Evolutionary conservation across 2,113 vertebrate genomes (phyloP).

Genomic region (Esox niger): DNA sequence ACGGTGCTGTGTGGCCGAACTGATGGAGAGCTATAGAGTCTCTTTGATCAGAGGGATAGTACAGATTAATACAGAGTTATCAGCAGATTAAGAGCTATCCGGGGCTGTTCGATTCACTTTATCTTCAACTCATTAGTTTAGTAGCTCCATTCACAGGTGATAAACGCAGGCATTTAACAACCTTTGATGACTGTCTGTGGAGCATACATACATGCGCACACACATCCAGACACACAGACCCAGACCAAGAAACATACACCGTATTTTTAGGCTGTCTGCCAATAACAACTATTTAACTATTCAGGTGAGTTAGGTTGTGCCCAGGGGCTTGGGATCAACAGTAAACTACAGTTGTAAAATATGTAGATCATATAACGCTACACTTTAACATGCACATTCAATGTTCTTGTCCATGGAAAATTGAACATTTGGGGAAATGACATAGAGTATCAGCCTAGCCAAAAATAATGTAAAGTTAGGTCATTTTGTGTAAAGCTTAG

Average conservation of each 20-base stretch:
- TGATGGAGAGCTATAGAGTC: constrained; percentile 32
- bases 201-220: neutral
- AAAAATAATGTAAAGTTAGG: neutral
- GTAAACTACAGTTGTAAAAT: constrained; percentile 28
- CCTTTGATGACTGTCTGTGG: neutral
- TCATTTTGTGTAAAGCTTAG: neutral
- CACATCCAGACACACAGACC: neutral
- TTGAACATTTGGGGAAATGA: neutral
- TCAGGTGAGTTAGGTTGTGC: constrained; percentile 35
- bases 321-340: constrained; percentile 17
- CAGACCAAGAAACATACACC: neutral
- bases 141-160: constrained; percentile 22
- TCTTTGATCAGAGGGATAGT: constrained; percentile 38
- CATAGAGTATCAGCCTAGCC: neutral
- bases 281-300: constrained; percentile 43
- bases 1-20: constrained; percentile 45
- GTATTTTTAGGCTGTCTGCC: constrained; percentile 9
- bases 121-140: constrained; percentile 31
- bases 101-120: neutral
- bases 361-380: constrained; percentile 17
- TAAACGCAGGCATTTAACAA: neutral
- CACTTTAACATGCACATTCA: constrained; percentile 24
- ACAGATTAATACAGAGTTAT: constrained; percentile 43
- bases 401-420: constrained; percentile 25
- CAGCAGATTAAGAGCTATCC: constrained; percentile 2